These are phyloP conservation scores for Trematomus loennbergii DNA, from an alignment of 2,113 vertebrate genomes.

Conservation along the genomic window DNA sequence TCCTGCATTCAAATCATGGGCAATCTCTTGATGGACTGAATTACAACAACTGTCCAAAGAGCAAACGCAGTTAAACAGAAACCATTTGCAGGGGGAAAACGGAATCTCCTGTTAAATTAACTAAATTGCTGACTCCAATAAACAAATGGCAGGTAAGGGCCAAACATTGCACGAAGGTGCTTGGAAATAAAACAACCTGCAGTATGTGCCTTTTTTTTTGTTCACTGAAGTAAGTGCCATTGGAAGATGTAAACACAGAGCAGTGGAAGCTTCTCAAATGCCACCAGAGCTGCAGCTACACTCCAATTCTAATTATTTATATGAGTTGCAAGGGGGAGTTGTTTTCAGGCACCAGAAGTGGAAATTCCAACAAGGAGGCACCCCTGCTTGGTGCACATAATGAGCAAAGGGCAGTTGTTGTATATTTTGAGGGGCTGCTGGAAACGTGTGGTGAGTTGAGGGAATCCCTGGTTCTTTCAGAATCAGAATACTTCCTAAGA, in stretches of 20 bases:
- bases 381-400: slow-evolving; percentile 52
- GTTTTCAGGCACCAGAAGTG: slow-evolving; percentile 65
- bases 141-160: slow-evolving; percentile 56
- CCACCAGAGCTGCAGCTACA: slow-evolving; percentile 57
- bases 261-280: slow-evolving; percentile 51
- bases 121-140: slow-evolving; percentile 61
- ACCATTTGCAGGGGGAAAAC: slow-evolving; percentile 57
- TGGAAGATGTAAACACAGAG: slow-evolving; percentile 62
- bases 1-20: slow-evolving; percentile 65
- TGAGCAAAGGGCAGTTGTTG: slow-evolving; percentile 56
- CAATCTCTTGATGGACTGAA: slow-evolving; percentile 57
- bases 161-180: slow-evolving; percentile 60
- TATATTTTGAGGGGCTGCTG: slow-evolving; percentile 51
- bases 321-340: slow-evolving; percentile 32
- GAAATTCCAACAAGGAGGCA: slow-evolving; percentile 70
- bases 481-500: slow-evolving; percentile 33
- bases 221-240: slow-evolving; percentile 47
- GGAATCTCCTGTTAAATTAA: slow-evolving; percentile 66
- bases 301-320: slow-evolving; percentile 42
- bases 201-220: slow-evolving; percentile 8
- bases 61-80: slow-evolving; percentile 69
- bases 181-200: slow-evolving; percentile 66
- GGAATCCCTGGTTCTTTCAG: slow-evolving; percentile 48
- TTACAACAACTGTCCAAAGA: slow-evolving; percentile 59
- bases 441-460: slow-evolving; percentile 32